phyloP scores from a whole-genome alignment of 2,797 vertebrate genomes.

The Sciurus vulgaris region DNA sequence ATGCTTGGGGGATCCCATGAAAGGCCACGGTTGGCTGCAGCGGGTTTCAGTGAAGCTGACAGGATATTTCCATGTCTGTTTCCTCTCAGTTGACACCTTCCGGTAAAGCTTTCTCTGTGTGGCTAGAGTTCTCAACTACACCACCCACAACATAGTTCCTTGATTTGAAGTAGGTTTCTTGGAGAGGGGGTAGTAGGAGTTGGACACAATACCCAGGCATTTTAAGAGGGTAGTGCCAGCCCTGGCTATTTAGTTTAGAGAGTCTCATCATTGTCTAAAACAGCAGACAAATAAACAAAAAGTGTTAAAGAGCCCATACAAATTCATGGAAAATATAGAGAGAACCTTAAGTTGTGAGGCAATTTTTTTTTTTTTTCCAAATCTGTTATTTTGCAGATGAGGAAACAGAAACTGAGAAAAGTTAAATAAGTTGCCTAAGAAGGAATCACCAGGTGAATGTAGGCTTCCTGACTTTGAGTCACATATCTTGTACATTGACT shows the following conservation, averaged over 20 bases:
- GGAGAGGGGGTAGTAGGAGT: neutral
- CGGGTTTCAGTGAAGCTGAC: slow-evolving; percentile 82
- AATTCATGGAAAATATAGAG: neutral
- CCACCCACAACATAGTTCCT: slow-evolving; percentile 66
- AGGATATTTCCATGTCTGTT: slow-evolving; percentile 83
- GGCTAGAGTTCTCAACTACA: slow-evolving; percentile 59
- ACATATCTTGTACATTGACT: neutral
- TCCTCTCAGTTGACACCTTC: slow-evolving; percentile 85
- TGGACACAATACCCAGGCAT: neutral
- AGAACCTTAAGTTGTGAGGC: neutral
- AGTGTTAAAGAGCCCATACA: slow-evolving; percentile 21
- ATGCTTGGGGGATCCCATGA: slow-evolving; percentile 83
- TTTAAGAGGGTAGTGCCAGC: neutral
- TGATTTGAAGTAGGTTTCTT: slow-evolving; percentile 66
- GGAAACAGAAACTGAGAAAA: slow-evolving; percentile 27
- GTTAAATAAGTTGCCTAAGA: neutral
- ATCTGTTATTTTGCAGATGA: slow-evolving; percentile 33
- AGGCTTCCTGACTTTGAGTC: neutral
- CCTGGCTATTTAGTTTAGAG: neutral
- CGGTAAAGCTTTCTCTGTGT: slow-evolving; percentile 78
- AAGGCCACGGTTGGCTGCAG: slow-evolving; percentile 69
- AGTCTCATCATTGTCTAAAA: neutral
- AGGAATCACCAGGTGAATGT: neutral
- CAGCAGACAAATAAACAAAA: neutral
- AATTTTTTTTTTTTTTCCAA: neutral